These are phyloP conservation scores for Pentamera pediparva DNA, from an alignment of 53 echinoderm and acorn worm species.

Conservation along the genomic window DNA sequence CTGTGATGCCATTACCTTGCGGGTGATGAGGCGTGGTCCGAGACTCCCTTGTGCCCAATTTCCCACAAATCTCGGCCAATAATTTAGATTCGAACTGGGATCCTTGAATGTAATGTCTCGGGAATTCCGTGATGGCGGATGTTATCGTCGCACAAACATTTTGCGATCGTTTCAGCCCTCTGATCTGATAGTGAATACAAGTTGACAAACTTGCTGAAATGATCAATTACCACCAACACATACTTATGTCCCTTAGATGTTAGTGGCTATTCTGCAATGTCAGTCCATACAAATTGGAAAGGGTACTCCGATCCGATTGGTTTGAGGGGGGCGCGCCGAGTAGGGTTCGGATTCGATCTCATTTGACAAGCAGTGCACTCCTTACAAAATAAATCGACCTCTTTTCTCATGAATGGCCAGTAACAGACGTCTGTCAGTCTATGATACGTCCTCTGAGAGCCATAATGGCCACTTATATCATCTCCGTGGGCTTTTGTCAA, in stretches of 20 bases:
- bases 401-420: slow-evolving; percentile 40
- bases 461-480: slow-evolving; percentile 27
- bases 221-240: slow-evolving; percentile 40
- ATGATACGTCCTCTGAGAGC: slow-evolving; percentile 4
- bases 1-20: slow-evolving; percentile 39
- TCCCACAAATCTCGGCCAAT: slow-evolving; percentile 18
- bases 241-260: slow-evolving; percentile 26
- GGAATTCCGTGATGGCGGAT: slow-evolving; percentile 32
- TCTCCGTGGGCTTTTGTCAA: slow-evolving; percentile 7
- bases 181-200: slow-evolving; percentile 37
- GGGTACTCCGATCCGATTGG: not conserved
- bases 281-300: slow-evolving; percentile 21
- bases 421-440: not conserved
- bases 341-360: not conserved
- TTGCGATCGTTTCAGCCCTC: slow-evolving; percentile 32
- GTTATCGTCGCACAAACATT: slow-evolving; percentile 27
- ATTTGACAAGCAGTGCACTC: slow-evolving; percentile 18
- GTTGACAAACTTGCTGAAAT: too few relatives aligned
- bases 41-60: slow-evolving; percentile 27
- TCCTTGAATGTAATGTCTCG: slow-evolving; percentile 32
- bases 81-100: slow-evolving; percentile 30
- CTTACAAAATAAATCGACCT: slow-evolving; percentile 1
- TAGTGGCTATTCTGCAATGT: slow-evolving; percentile 33
- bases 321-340: slow-evolving; percentile 5
- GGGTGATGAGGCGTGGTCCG: slow-evolving; percentile 45